Conservation (phyloP, 1,140 invertebrate species). For the Goniozus legneri region DNA sequence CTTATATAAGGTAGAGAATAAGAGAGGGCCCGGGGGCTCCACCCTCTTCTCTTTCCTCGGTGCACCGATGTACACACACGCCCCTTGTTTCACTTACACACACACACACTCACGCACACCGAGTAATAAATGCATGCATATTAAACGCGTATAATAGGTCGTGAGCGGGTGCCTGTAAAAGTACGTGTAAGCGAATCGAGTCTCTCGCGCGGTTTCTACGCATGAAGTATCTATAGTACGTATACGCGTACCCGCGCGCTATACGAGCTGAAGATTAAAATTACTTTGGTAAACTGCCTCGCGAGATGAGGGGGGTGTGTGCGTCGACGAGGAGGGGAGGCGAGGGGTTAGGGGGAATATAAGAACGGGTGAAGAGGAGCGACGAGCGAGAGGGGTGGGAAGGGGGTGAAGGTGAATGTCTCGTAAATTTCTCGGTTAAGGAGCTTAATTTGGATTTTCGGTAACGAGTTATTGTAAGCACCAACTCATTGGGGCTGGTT, state of each 20-base stretch:
- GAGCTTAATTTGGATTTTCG: constrained; percentile 55
- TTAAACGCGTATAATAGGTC: too few relatives aligned
- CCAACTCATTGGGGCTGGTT: constrained; percentile 34
- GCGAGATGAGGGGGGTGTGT: constrained; percentile 5
- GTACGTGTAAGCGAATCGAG: neutral
- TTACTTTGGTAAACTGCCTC: constrained; percentile 47
- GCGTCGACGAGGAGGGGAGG: neutral
- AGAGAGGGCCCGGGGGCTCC: constrained; percentile 31
- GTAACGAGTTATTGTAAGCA: constrained; percentile 52
- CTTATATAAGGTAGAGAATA: constrained; percentile 48
- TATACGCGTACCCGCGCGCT: neutral
- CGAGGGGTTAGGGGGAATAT: constrained; percentile 2
- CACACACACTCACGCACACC: neutral
- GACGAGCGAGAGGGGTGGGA: constrained; percentile 1
- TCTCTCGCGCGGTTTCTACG: neutral
- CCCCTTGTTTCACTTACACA: neutral
- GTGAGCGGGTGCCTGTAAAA: neutral
- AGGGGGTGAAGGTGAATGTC: constrained; percentile 27
- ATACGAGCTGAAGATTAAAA: constrained; percentile 49
- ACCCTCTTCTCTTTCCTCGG: neutral
- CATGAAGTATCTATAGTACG: neutral
- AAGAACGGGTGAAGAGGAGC: constrained; percentile 2
- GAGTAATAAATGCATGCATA: too few relatives aligned
- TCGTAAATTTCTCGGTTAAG: constrained; percentile 54
- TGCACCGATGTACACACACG: constrained; percentile 1